These are phyloP conservation scores for Mionectes macconnelli DNA, from an alignment of 2,113 vertebrate species.

Conservation along the genomic window DNA sequence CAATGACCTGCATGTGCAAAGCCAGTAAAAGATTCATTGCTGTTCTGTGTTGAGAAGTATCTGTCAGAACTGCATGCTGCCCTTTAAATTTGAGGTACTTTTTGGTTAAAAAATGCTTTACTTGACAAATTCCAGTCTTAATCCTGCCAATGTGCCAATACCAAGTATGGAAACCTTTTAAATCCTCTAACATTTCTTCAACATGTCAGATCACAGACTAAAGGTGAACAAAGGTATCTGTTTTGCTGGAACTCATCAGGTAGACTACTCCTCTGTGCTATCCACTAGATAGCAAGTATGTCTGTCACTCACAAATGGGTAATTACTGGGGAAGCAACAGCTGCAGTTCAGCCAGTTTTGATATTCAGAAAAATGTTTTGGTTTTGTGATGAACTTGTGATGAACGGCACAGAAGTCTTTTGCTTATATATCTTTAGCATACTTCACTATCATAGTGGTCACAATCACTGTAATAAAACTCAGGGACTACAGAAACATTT, in stretches of 20 bases:
- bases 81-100: neutral
- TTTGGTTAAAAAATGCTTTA: neutral
- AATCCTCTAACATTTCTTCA: neutral
- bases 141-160: neutral
- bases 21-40: neutral
- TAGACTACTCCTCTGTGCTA: neutral
- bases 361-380: neutral
- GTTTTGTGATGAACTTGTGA: neutral
- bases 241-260: neutral
- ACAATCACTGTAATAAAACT: accelerated
- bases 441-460: neutral
- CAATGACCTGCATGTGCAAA: neutral
- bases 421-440: neutral
- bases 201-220: neutral
- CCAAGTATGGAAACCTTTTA: neutral
- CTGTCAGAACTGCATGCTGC: neutral
- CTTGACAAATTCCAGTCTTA: neutral
- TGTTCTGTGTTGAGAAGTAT: neutral
- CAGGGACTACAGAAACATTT: neutral
- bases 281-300: neutral
- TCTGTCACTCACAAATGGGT: neutral
- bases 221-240: neutral
- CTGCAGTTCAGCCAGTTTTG: neutral
- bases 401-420: neutral
- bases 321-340: neutral